phyloP scores from a whole-genome alignment of 2,113 vertebrate species.

The Hirundichthys speculiger region DNA sequence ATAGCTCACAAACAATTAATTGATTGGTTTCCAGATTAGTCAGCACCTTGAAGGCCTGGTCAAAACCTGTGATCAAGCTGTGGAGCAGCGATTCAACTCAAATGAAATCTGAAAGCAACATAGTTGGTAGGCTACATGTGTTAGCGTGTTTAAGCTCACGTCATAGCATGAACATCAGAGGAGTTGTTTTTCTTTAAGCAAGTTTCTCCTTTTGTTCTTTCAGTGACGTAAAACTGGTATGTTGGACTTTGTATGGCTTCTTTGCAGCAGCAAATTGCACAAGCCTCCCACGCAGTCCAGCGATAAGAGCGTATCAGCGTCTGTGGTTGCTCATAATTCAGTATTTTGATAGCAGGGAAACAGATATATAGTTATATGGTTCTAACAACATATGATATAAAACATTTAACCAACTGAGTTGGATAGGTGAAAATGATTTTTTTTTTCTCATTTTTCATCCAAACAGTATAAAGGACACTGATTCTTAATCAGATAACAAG shows the following conservation, averaged over 20 bases:
- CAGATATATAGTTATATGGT: constrained; percentile 9
- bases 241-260: constrained; percentile 69
- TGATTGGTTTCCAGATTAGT: too few species aligned
- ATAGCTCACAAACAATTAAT: too few species aligned
- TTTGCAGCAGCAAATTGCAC: constrained; percentile 52
- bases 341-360: constrained; percentile 45
- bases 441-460: constrained; percentile 35
- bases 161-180: background rate
- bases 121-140: too few species aligned
- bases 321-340: constrained; percentile 19
- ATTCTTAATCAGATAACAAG: constrained; percentile 62
- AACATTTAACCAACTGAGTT: constrained; percentile 3
- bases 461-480: constrained; percentile 53
- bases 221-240: constrained; percentile 21
- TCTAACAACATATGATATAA: background rate
- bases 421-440: constrained; percentile 18
- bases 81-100: too few species aligned
- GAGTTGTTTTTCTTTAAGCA: constrained; percentile 15
- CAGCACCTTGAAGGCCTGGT: too few species aligned
- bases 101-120: too few species aligned
- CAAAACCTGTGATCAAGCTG: too few species aligned
- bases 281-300: constrained; percentile 72
- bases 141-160: constrained; percentile 10
- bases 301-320: constrained; percentile 55
- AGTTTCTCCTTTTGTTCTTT: constrained; percentile 9